Evolutionary conservation across 2,113 vertebrate genomes (phyloP).

Genomic region (Leptobrachium ailaonicum): DNA sequence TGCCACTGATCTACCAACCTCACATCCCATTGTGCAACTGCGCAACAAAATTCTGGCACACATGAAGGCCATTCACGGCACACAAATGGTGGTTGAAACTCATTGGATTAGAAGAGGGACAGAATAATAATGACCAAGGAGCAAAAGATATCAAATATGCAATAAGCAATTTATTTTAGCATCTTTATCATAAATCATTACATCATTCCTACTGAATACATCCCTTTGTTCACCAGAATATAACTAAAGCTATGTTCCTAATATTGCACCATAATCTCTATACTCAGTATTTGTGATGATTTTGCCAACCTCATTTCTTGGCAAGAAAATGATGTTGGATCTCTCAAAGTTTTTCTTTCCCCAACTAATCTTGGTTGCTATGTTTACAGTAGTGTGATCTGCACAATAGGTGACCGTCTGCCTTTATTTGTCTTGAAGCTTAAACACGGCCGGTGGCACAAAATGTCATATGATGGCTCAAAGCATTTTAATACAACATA

Average conservation of each 20-base stretch:
- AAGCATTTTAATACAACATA: slow-evolving; percentile 21
- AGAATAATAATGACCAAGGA: too few species aligned
- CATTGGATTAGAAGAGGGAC: too few species aligned
- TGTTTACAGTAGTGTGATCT: background rate
- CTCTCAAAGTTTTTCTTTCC: background rate
- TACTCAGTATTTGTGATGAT: background rate
- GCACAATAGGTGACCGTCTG: slow-evolving; percentile 20
- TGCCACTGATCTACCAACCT: too few species aligned
- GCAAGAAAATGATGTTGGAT: background rate
- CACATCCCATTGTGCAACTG: too few species aligned
- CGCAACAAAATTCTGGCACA: too few species aligned
- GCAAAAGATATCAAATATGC: too few species aligned
- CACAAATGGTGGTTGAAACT: too few species aligned
- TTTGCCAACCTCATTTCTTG: background rate
- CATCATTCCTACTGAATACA: too few species aligned
- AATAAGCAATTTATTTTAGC: too few species aligned
- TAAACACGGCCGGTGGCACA: background rate
- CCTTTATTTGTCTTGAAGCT: slow-evolving; percentile 37
- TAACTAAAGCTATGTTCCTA: background rate
- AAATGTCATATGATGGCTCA: slow-evolving; percentile 8
- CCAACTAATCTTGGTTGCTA: background rate
- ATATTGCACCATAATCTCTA: background rate
- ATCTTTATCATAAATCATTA: too few species aligned
- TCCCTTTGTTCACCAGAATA: too few species aligned
- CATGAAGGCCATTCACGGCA: too few species aligned